A percentile compares a stretch with the other conserved stretches of the same genome.
These are phyloP conservation scores for Tenualosa thibaudeaui DNA, from an alignment of 2,797 vertebrate genomes.

Conservation along the genomic window DNA sequence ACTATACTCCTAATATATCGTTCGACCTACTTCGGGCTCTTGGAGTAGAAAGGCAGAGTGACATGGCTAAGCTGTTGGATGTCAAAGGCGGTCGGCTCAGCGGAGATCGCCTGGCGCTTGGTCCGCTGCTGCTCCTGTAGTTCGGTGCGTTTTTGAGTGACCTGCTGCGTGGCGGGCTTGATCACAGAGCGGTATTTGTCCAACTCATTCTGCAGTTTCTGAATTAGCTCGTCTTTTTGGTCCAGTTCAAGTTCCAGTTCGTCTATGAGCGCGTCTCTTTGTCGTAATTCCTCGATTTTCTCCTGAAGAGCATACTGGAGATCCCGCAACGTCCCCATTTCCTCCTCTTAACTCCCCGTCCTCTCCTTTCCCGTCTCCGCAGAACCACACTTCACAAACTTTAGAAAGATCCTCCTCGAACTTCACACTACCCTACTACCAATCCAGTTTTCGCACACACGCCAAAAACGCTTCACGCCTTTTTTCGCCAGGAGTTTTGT, in stretches of 20 bases:
- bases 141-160: conserved; percentile 77
- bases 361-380: not conserved
- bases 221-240: conserved; percentile 96
- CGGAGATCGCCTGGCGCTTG: conserved; percentile 94
- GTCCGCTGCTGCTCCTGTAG: conserved; percentile 89
- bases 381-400: conserved; percentile 39
- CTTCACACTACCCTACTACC: not conserved
- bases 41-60: conserved; percentile 92
- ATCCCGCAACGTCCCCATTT: conserved; percentile 92
- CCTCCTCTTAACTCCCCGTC: not conserved
- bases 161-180: conserved; percentile 90
- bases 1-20: not conserved
- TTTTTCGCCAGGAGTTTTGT: not conserved
- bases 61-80: conserved; percentile 91
- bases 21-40: conserved; percentile 90
- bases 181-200: conserved; percentile 97
- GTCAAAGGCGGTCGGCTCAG: conserved; percentile 90
- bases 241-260: conserved; percentile 96
- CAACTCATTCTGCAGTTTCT: conserved; percentile 93
- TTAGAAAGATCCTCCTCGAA: conserved; percentile 15
- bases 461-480: not conserved
- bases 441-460: not conserved
- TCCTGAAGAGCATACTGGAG: conserved; percentile 94
- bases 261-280: conserved; percentile 92
- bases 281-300: conserved; percentile 96